Base-by-base conservation (phyloP, 2,113 vertebrate species). In the Atractosteus spatula region DNA sequence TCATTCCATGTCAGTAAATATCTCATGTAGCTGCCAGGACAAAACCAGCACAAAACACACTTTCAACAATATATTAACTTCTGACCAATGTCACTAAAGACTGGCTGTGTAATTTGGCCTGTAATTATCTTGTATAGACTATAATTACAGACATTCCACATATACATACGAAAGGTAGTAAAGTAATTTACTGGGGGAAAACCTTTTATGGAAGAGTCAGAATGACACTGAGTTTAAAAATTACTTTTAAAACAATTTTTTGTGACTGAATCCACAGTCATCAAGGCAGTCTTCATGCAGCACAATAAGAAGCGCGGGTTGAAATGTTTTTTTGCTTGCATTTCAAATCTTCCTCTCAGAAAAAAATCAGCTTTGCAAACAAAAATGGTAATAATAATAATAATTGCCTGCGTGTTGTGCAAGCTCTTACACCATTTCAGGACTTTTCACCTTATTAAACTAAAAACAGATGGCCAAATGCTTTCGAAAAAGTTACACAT, bases 381-480 rank as follows among this genome's bases (percentile, higher is more conserved):
- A 29, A 29, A 29, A 29, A 29, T 29, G 29, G 29, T 29, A 29
- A 29, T 29, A 29, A 29, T 29, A 29, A 45, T 55, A 54, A 29
- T 45, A 68, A 68, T 16, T 14, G 14, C 66, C 47, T 14, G 7
- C 55, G 65, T 68, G 54, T 8, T 68, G 16, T 55, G 45, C n/a
- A 41, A 47, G 29, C 14, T 43, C 64, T 55, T 54, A 55, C 17
- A 45, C 3, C 17, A 68, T 68, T 55, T 68, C 47, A 68, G 17
- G 16, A 68, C 45, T 55, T 51, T 16, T 54, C 47, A 68, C 54
- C 29, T 17, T 55, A 16, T 12, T 55, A 68, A 68, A 68, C 47
- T 14, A 55, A 68, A 68, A 68, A 51, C 66, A 68, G 66, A 68
- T 68, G 66, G 47, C 7, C 44, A 54, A 68, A 55, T 68, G 11